Evolutionary conservation across 2,888 invertebrate genomes (phyloP).

Genomic region (Luffia ferchaultella): DNA sequence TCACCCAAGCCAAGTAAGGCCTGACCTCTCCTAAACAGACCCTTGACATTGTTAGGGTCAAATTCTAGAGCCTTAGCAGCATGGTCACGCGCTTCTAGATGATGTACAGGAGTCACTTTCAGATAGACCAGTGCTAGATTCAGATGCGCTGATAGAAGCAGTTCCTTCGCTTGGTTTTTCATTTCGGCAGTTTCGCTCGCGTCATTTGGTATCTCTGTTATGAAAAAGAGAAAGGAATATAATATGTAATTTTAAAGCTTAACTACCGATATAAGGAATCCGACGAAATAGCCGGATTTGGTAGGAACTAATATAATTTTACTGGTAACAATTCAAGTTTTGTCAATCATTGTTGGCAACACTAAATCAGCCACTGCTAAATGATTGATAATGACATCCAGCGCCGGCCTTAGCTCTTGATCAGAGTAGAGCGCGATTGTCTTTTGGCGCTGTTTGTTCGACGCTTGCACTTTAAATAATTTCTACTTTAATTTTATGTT

Average conservation of each 20-base stretch:
- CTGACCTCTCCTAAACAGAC: conserved; percentile 86
- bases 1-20: conserved; percentile 80
- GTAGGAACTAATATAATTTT: too few relatives aligned
- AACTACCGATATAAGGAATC: conserved; percentile 5
- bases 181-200: conserved; percentile 28
- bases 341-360: too few relatives aligned
- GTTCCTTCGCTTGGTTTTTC: conserved; percentile 31
- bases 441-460: too few relatives aligned
- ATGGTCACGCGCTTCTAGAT: conserved; percentile 73
- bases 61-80: conserved; percentile 81
- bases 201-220: conserved; percentile 34
- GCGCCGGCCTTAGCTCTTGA: too few relatives aligned
- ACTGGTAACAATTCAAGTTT: too few relatives aligned
- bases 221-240: conserved; percentile 8
- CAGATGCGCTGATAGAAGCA: conserved; percentile 75
- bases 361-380: too few relatives aligned
- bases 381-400: too few relatives aligned
- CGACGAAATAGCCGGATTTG: too few relatives aligned
- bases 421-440: too few relatives aligned
- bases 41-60: conserved; percentile 85
- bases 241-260: too few relatives aligned
- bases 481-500: too few relatives aligned
- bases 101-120: conserved; percentile 73
- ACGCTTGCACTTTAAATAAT: too few relatives aligned
- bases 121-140: conserved; percentile 86